phyloP scores from a whole-genome alignment of 2,797 vertebrate species.

The Rhadinocentrus ornatus region DNA sequence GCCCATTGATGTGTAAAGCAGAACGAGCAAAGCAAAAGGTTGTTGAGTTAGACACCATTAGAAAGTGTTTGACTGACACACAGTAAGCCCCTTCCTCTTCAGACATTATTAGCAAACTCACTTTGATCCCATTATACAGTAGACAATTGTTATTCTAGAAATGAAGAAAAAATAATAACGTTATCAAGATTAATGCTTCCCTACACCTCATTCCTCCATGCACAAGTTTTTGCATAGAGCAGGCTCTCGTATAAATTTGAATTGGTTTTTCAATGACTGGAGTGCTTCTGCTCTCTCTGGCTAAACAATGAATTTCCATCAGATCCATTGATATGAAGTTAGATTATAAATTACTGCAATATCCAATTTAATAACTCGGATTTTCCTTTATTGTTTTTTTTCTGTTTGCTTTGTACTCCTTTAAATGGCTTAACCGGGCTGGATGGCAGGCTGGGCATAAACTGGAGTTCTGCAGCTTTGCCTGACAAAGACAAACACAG shows the following conservation, averaged over 20 bases:
- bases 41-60: conserved; percentile 80
- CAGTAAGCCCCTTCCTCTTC: conserved; percentile 74
- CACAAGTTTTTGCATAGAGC: conserved; percentile 76
- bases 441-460: conserved; percentile 59
- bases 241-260: conserved; percentile 82
- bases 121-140: conserved; percentile 81
- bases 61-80: conserved; percentile 79
- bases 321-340: conserved; percentile 80
- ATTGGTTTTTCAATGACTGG: conserved; percentile 88
- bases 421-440: conserved; percentile 75
- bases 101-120: conserved; percentile 85
- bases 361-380: conserved; percentile 87
- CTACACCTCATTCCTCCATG: conserved; percentile 78
- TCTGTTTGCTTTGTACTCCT: conserved; percentile 81
- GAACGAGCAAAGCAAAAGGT: conserved; percentile 58
- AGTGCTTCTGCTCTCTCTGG: conserved; percentile 74
- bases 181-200: conserved; percentile 85
- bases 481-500: conserved; percentile 79
- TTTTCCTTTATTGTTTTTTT: conserved; percentile 85
- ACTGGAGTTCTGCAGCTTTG: conserved; percentile 61
- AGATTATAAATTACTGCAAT: conserved; percentile 85
- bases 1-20: conserved; percentile 78
- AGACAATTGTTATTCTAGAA: conserved; percentile 83
- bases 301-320: conserved; percentile 85
- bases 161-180: conserved; percentile 84